phyloP scores from a whole-genome alignment of 2,888 invertebrate species.

The Caenorhabditis becei region DNA sequence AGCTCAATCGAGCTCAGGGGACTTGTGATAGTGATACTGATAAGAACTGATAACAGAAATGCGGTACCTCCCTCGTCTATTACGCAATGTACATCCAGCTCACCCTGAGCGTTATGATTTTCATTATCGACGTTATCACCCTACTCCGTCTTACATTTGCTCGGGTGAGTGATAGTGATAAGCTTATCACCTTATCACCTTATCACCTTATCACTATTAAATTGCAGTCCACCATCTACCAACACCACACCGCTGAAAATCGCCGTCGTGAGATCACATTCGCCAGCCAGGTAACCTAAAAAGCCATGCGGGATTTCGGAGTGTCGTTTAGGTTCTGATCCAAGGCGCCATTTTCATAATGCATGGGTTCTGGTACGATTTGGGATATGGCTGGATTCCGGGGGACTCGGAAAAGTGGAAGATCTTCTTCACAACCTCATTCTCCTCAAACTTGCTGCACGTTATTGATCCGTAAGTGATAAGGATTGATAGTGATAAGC shows the following conservation, averaged over 20 bases:
- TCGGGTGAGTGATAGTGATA: constrained; percentile 11
- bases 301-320: neutral
- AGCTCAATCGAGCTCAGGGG: neutral
- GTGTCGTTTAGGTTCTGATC: constrained; percentile 22
- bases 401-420: constrained; percentile 29
- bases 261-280: constrained; percentile 36
- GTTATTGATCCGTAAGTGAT: constrained; percentile 51
- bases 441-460: constrained; percentile 40
- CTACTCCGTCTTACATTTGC: neutral
- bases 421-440: constrained; percentile 41
- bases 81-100: constrained; percentile 16
- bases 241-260: constrained; percentile 3
- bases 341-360: constrained; percentile 35
- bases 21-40: neutral
- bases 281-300: constrained; percentile 15
- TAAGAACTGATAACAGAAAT: neutral
- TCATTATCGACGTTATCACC: constrained; percentile 24
- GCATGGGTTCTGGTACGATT: constrained; percentile 36
- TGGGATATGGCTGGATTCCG: constrained; percentile 23
- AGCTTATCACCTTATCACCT: neutral
- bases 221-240: constrained; percentile 16
- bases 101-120: neutral
- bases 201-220: neutral
- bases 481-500: neutral
- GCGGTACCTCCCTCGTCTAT: neutral